These are phyloP conservation scores for Popillia japonica DNA, from an alignment of 1,140 invertebrate genomes.

Conservation along the genomic window DNA sequence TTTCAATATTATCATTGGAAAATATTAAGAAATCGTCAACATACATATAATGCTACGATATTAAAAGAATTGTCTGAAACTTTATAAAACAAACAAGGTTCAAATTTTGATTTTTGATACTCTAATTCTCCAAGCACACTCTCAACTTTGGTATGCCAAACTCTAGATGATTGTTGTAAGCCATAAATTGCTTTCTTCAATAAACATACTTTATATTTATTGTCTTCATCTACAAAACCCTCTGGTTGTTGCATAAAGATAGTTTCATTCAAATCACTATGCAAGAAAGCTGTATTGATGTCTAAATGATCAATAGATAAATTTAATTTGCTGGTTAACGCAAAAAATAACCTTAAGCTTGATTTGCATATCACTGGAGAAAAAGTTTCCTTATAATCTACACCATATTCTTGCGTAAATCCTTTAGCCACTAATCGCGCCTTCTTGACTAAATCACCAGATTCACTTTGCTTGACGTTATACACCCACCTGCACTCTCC, in stretches of 20 bases:
- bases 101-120: constrained; percentile 20
- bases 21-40: constrained; percentile 35
- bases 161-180: constrained; percentile 27
- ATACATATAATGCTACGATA: constrained; percentile 13
- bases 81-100: constrained; percentile 25
- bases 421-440: constrained; percentile 55
- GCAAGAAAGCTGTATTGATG: constrained; percentile 59
- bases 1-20: constrained; percentile 30
- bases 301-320: constrained; percentile 48
- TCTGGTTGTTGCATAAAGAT: constrained; percentile 60
- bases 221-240: constrained; percentile 46
- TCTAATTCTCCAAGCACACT: not conserved
- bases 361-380: constrained; percentile 52
- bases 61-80: not conserved
- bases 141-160: constrained; percentile 41
- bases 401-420: constrained; percentile 49
- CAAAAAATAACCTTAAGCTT: constrained; percentile 44
- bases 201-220: constrained; percentile 52
- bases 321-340: constrained; percentile 49
- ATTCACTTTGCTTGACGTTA: constrained; percentile 18
- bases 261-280: constrained; percentile 61
- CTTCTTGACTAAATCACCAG: constrained; percentile 44
- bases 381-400: constrained; percentile 54
- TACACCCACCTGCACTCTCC: constrained; percentile 31
- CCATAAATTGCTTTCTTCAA: constrained; percentile 52